Evolutionary conservation across 92 coral and sea anemone genomes (phyloP), one percentile per base, ranked within the genome.

Genomic region (Nematostella vectensis): DNA sequence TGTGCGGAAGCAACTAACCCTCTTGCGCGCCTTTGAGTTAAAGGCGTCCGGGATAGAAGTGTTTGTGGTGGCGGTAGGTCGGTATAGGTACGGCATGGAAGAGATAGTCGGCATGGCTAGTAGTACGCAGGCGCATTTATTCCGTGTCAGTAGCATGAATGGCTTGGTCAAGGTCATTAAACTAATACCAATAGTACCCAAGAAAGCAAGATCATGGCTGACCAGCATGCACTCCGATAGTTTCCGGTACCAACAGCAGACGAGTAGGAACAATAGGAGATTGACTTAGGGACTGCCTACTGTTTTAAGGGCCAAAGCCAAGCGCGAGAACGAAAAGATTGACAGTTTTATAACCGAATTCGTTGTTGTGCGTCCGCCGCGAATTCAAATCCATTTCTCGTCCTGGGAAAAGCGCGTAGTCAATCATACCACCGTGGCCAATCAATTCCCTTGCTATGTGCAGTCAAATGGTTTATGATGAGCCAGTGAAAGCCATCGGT

Each of bases 51-150:
- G 82, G 0, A 68, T 47, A 2, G 76, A 75, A 48, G 51, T 75
- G 15, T 75, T 59, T 51, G 76, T 75, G 3, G 31, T 75, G 57
- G 82, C 71, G 1, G 66, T 75, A 1, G 82, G 82, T 20, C 31
- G 57, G 10, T 75, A 68, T 38, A 13, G 36, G 11, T 45, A 47
- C 1, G 82, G 82, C 1, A 44, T 68, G 16, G 55, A 50, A 28
- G 82, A 75, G 65, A 68, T 75, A 3, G 42, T 68, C 0, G 71
- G 70, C 15, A 37, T 75, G 49, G 75, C 76, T 10, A 68, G 76
- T 55, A 47, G 75, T 0, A 55, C 76, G n/a, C 54, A 61, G 17
- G 59, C 68, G 15, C 82, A 75, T 37, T 29, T 75, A 18, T 75
- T 60, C 55, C 70, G 82, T 13, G 82, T 75, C 18, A 55, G 38